Percentiles rank a stretch among this genome's conserved stretches.
phyloP scores from a whole-genome alignment of 2,888 invertebrate species.

The Pomacea canaliculata region DNA sequence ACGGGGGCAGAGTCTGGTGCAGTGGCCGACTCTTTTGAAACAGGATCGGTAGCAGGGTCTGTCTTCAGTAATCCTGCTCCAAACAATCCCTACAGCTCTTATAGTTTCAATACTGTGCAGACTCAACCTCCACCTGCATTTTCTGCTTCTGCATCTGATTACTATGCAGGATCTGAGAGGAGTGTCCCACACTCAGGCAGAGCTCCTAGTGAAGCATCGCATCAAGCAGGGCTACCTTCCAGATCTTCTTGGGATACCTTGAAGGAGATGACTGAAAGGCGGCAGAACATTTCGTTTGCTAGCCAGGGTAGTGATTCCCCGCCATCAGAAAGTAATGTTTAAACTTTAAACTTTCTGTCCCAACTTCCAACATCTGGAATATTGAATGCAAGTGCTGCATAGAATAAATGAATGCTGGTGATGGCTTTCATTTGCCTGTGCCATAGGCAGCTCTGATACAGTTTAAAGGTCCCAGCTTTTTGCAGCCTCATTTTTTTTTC shows the following conservation, averaged over 20 bases:
- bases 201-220: conserved; percentile 3
- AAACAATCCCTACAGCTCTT: not conserved
- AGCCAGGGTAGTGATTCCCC: conserved; percentile 10
- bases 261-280: conserved; percentile 14
- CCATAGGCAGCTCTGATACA: too few species aligned
- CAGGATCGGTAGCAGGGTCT: conserved; percentile 55
- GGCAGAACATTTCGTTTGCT: not conserved
- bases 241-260: conserved; percentile 14
- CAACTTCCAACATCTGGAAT: too few species aligned
- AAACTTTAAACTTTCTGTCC: not conserved
- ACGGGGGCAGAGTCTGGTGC: conserved; percentile 43
- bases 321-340: conserved; percentile 19
- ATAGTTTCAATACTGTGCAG: not conserved
- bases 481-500: too few species aligned
- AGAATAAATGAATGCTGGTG: too few species aligned
- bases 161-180: conserved; percentile 14
- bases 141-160: conserved; percentile 14
- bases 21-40: conserved; percentile 39
- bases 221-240: not conserved
- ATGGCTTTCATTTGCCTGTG: too few species aligned
- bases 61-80: conserved; percentile 40
- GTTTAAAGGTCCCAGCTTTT: too few species aligned
- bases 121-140: not conserved
- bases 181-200: conserved; percentile 6
- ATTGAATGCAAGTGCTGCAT: too few species aligned